These are phyloP conservation scores for Epistrophella euchroma DNA, from an alignment of 2,888 invertebrate species.

Conservation along the genomic window DNA sequence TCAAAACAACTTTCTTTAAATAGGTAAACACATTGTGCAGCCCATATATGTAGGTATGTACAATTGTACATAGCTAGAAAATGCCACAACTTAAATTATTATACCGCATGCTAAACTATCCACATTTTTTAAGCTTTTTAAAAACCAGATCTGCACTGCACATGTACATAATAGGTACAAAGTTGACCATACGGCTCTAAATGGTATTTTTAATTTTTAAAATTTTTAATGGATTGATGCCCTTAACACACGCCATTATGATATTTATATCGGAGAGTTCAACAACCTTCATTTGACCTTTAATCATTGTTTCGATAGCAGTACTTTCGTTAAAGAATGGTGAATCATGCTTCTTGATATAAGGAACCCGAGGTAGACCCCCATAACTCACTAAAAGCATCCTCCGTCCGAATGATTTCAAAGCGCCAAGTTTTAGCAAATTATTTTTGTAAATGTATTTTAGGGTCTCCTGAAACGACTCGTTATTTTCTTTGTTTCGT, in stretches of 20 bases:
- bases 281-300: slow-evolving; percentile 3
- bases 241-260: background rate
- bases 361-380: background rate
- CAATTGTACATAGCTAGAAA: too few relatives aligned
- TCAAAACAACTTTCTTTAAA: background rate
- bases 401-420: background rate
- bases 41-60: background rate
- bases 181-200: background rate
- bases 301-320: background rate
- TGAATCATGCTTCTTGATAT: background rate
- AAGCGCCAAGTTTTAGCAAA: slow-evolving; percentile 7
- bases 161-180: background rate
- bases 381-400: slow-evolving; percentile 31
- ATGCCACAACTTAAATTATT: background rate
- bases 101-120: background rate
- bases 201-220: background rate
- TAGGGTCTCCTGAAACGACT: slow-evolving; percentile 35
- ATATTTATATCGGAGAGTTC: background rate
- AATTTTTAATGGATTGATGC: slow-evolving; percentile 11
- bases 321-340: background rate
- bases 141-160: background rate
- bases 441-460: slow-evolving; percentile 39
- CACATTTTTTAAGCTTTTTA: slow-evolving; percentile 4
- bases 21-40: background rate
- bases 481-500: slow-evolving; percentile 63